Percentiles rank a stretch among this genome's conserved stretches.
Conservation (phyloP, 2,888 invertebrate species). For the Zootermopsis nevadensis region DNA sequence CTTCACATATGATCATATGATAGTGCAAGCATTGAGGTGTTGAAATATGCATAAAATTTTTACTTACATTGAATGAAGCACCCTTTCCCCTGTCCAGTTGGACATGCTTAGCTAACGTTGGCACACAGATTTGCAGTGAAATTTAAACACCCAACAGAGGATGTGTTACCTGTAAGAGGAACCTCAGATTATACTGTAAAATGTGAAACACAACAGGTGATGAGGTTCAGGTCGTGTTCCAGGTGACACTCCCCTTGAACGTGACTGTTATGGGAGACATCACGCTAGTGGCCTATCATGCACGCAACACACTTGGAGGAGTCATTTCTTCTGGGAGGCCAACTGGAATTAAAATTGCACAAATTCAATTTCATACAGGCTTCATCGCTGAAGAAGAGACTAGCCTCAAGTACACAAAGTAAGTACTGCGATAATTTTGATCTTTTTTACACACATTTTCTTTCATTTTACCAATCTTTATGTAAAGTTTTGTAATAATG, state of each 20-base stretch:
- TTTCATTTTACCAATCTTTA: not conserved
- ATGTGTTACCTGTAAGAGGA: not conserved
- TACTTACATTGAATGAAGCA: no score
- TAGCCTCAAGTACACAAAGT: conserved; percentile 78
- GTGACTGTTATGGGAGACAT: conserved; percentile 88
- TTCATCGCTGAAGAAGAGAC: conserved; percentile 81
- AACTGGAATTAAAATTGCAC: conserved; percentile 86
- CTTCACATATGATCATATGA: no score
- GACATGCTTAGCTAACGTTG: no score
- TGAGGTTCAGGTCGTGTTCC: conserved; percentile 44
- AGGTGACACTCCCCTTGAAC: conserved; percentile 73
- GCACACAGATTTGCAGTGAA: no score
- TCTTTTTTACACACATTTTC: no score
- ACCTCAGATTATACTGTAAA: not conserved
- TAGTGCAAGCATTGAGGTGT: no score
- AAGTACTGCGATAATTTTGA: conserved; percentile 53
- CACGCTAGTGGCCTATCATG: conserved; percentile 83
- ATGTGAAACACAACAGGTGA: conserved; percentile 33
- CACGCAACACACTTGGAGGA: conserved; percentile 84
- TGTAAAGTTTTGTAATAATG: not conserved
- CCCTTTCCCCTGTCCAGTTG: no score
- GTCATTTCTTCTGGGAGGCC: conserved; percentile 74
- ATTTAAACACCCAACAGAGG: not conserved
- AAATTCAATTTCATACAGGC: conserved; percentile 91
- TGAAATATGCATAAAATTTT: no score